Evolutionary conservation across 2,888 invertebrate species (phyloP), one percentile per base, ranked within the genome.

Genomic region (Aleiodes alternator): DNA sequence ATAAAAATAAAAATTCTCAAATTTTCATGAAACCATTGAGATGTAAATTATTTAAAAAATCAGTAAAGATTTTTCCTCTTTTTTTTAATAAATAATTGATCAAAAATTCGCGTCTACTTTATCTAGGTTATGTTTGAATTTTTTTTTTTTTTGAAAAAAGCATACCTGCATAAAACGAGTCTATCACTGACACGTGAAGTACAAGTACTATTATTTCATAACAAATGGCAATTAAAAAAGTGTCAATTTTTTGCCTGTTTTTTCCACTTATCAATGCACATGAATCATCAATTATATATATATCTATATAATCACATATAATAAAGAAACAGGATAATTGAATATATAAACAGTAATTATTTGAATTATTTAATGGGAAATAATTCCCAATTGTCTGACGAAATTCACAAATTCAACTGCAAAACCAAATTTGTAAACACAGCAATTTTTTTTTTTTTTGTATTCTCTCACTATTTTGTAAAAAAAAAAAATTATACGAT

Each of bases 111-210:
- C 64, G 64, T 64, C 64, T 34, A 43, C 34, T 43, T 8, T 23
- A 23, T 64, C 3, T 1, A 64, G 64, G 64, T 64, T 64, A 64
- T 64, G 64, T 64, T 12, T 43, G 16, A 43, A 64, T 48, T 16
- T 11, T 23, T 6, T 48, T 38, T 48, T 16, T 16, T 6, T 55
- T 48, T 16, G 6, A 11, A 23, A 16, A 56, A 1, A 23, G 8
- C 64, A 48, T 16, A 64, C 64, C 64, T 64, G 64, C 64, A 64
- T 64, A 64, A 64, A 64, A 48, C 14, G 31, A 31, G 34, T 59
- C 5, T 16, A 4, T 16, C 64, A 14, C 14, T 64, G 64, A 7
- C 56, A n/a, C n/a, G 43, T 43, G 31, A 34, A 12, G 12, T 3
- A n/a, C 31, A 11, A 57, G 38, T 14, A 9, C 4, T 64, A 14